Evolutionary conservation across 2,888 invertebrate genomes (phyloP), one percentile per base, ranked within the genome.

Genomic region (Chalcis sispes): DNA sequence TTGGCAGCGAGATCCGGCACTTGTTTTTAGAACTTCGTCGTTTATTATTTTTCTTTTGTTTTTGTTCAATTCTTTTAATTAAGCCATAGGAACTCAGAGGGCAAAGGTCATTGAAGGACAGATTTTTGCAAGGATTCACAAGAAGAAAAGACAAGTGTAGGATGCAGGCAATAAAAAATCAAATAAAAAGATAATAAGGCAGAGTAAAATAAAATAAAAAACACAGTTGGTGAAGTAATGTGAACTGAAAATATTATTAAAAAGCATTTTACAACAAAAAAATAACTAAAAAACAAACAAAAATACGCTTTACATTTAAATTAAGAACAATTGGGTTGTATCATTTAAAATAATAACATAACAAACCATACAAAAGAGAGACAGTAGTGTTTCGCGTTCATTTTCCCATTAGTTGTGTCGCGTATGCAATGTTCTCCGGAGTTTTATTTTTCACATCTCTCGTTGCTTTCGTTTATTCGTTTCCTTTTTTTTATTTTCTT

Each of bases 261-360:
- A 89, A 89, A 89, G 88, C 88, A 88, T 88, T 88, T 88, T 88
- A 89, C 88, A 89, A 89, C 88, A 89, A 88, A 88, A 81, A 89
- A 87, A 88, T 87, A 88, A 88, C 86, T 87, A 88, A 87, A 88
- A 88, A 89, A 88, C 88, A 88, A 89, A 88, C 88, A 88, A 89
- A 88, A 88, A 88, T 88, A 88, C 86, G 87, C 88, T 89, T 87
- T 88, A 88, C 88, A 88, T 83, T 89, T 88, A 88, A 89, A 89
- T 88, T 88, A 88, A 88, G 88, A 89, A 89, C 88, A 89, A 88
- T 88, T 83, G 85, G 83, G 84, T 87, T 86, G 82, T 86, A 86
- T 88, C 82, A 83, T 85, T 83, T 85, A 87, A 88, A 86, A 87
- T 75, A 88, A 88, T 88, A 88, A 88, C 88, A 87, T 88, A 88